Evolutionary conservation across 2,797 vertebrate genomes (phyloP).

Genomic region (Tenualosa ilisha): DNA sequence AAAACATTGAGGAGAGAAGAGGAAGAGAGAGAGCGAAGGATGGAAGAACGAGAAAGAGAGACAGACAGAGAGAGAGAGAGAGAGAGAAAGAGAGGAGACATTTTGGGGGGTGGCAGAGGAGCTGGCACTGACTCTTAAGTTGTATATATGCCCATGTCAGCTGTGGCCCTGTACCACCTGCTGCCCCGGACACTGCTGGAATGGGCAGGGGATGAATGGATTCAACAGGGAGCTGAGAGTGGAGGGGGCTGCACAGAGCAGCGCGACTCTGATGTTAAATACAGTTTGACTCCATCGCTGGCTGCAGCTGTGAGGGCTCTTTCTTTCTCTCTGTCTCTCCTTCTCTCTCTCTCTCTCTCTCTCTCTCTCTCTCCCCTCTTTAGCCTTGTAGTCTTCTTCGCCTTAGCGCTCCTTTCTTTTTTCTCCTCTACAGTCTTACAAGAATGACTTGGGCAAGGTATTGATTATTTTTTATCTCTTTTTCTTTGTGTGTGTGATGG

Average conservation of each 20-base stretch:
- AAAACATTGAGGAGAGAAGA: conserved; percentile 32
- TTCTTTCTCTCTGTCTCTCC: too few relatives aligned
- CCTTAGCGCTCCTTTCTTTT: background rate
- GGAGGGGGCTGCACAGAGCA: background rate
- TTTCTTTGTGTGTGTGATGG: background rate
- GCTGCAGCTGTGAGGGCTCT: background rate
- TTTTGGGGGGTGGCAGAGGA: conserved; percentile 51
- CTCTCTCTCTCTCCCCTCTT: too few relatives aligned
- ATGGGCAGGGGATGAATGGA: conserved; percentile 18
- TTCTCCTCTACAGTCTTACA: background rate
- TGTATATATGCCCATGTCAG: conserved; percentile 46
- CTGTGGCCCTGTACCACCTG: conserved; percentile 35
- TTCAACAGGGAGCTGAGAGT: conserved; percentile 9
- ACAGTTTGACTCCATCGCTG: conserved; percentile 17
- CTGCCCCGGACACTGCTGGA: conserved; percentile 37
- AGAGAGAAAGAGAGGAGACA: background rate
- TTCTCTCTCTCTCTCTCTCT: too few relatives aligned
- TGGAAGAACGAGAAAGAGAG: conserved; percentile 35
- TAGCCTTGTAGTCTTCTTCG: background rate
- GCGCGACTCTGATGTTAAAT: background rate
- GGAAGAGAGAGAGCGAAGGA: conserved; percentile 28
- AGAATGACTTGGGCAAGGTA: background rate
- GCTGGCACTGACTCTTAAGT: conserved; percentile 52
- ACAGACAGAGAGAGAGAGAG: conserved; percentile 27
- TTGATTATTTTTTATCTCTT: background rate